Evolutionary conservation across 2,797 vertebrate species (phyloP).

Genomic region (Sphenodon punctatus): DNA sequence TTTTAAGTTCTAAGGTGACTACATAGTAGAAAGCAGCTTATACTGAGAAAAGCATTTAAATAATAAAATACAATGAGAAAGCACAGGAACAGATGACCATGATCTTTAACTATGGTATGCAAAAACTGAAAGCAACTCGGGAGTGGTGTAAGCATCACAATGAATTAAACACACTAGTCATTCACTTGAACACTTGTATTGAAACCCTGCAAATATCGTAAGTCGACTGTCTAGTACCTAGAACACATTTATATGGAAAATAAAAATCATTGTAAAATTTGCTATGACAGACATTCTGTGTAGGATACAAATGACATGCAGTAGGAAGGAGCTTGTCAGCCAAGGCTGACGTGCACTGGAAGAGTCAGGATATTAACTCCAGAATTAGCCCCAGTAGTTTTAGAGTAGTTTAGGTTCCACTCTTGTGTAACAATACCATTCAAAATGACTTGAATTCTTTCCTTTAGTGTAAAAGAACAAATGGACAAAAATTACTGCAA

Average conservation of each 20-base stretch:
- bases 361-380: background rate
- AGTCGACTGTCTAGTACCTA: background rate
- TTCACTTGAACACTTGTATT: background rate
- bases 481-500: fast-evolving
- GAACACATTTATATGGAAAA: background rate
- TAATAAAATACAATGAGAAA: background rate
- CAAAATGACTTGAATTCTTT: background rate
- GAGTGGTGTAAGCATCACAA: background rate
- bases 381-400: background rate
- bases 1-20: too few species aligned
- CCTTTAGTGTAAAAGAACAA: background rate
- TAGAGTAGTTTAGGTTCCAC: background rate
- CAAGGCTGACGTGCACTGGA: background rate
- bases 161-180: background rate
- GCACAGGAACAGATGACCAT: background rate
- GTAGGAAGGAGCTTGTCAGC: background rate
- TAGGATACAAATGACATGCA: background rate
- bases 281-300: background rate
- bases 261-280: background rate
- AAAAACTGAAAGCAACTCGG: constrained; percentile 10
- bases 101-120: background rate
- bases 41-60: too few species aligned
- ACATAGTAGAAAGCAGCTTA: too few species aligned
- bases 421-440: background rate
- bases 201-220: background rate